Conservation (phyloP, 2,113 vertebrate genomes). For the Amazona vittata region DNA sequence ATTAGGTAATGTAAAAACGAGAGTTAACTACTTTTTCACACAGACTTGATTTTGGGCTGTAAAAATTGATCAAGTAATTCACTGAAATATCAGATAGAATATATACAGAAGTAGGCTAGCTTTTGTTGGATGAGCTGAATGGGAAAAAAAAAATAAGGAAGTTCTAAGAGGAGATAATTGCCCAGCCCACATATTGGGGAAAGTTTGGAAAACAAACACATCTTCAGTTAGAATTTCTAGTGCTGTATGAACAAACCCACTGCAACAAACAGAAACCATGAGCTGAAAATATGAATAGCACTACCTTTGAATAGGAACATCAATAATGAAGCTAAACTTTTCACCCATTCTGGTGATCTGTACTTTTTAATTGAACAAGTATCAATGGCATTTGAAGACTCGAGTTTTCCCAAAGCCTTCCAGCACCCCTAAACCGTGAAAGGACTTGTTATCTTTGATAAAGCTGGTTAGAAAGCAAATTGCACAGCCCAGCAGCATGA, state of each 20-base stretch:
- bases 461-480: background rate
- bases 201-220: background rate
- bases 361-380: background rate
- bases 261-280: background rate
- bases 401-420: background rate
- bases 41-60: background rate
- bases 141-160: background rate
- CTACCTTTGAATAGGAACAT: background rate
- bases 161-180: background rate
- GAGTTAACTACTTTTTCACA: background rate
- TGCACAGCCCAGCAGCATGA: rapidly evolving
- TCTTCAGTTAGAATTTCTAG: background rate
- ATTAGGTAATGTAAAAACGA: background rate
- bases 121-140: background rate
- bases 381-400: background rate
- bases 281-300: background rate
- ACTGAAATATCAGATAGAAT: background rate
- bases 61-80: background rate
- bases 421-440: background rate
- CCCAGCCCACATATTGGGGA: background rate
- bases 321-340: background rate
- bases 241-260: background rate
- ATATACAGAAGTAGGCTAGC: background rate
- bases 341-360: background rate
- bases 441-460: background rate